Evolutionary conservation across 92 coral and sea anemone genomes (phyloP), one percentile per base, ranked within the genome.

Genomic region (Porites cylindrica): DNA sequence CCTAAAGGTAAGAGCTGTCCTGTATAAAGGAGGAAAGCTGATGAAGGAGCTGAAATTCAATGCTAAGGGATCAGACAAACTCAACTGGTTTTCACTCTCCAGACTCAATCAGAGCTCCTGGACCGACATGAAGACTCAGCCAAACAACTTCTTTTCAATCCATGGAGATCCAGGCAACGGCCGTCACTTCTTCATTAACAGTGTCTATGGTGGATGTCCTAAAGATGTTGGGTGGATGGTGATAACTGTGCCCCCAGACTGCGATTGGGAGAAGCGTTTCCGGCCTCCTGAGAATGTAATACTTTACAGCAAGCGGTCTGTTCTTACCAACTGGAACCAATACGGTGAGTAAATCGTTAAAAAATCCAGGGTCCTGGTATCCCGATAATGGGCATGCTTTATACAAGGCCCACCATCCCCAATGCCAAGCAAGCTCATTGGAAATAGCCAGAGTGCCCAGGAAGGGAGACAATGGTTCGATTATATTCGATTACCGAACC

Each of bases 1-100:
- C 51, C n/a, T 7, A 21, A 52, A 88, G 91, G 91, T 68, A 2
- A 84, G 84, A 12, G 84, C 83, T 60, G 91, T 69, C 47, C 84
- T 88, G 4, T 88, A 66, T 26, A 50, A 20, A 9, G 78, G 54
- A 6, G 80, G 84, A 0, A 47, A 17, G 7, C 24, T n/a, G 20
- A n/a, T 82, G 19, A 66, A 72, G 47, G 84, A 84, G 23, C 32
- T 83, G 6, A 68, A 13, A 23, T 88, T 82, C 32, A 47, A 76
- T 70, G 80, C 79, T 38, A 12, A 20, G 6, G 78, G 72, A 43
- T 53, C 83, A 21, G 77, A 60, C 50, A 76, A 54, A 17, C 7
- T 68, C 8, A 21, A 83, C 84, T 88, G 91, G 91, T 88, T 88
- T 38, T 13, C 32, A 8, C 4, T 3, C 2, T 11, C 8, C 20